A percentile compares a stretch with the other conserved stretches of the same genome.
Conservation (phyloP, 1,140 invertebrate genomes). For the Drosophila suzukii region DNA sequence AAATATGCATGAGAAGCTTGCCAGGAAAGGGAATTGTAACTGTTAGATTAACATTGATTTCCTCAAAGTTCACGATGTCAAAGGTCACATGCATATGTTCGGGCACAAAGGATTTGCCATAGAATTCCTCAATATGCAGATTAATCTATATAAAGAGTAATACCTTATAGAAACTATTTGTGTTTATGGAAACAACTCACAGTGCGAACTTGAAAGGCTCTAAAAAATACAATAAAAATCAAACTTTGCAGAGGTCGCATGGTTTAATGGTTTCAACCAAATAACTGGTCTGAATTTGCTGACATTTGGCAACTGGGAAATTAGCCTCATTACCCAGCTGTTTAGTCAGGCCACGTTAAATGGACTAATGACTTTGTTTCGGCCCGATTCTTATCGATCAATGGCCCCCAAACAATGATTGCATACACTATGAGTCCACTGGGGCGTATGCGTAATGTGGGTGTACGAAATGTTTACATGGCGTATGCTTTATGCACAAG, state of each 20-base stretch:
- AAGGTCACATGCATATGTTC: constrained; percentile 46
- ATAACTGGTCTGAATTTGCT: constrained; percentile 5
- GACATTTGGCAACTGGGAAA: constrained; percentile 32
- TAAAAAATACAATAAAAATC: constrained; percentile 6
- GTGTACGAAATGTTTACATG: constrained; percentile 12
- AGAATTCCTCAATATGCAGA: constrained; percentile 55
- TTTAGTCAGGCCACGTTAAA: constrained; percentile 63
- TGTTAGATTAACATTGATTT: constrained; percentile 53
- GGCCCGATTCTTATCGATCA: constrained; percentile 38
- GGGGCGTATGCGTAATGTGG: constrained; percentile 44
- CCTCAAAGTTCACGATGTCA: constrained; percentile 27
- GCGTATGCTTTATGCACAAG: constrained; percentile 22
- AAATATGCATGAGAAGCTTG: constrained; percentile 63
- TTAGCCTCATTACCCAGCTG: constrained; percentile 23
- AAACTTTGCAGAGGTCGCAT: constrained; percentile 17
- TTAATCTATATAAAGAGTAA: constrained; percentile 16
- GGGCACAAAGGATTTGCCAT: constrained; percentile 65
- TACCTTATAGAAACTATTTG: not conserved
- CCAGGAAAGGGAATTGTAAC: constrained; percentile 58
- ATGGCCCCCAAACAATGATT: constrained; percentile 4
- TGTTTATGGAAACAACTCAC: constrained; percentile 40
- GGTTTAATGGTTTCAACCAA: not conserved
- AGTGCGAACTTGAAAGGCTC: constrained; percentile 1
- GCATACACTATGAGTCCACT: constrained; percentile 10
- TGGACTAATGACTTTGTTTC: constrained; percentile 51